Evolutionary conservation across 1,140 invertebrate genomes (phyloP), one percentile per base, ranked within the genome.

Genomic region (Drosophila orena): DNA sequence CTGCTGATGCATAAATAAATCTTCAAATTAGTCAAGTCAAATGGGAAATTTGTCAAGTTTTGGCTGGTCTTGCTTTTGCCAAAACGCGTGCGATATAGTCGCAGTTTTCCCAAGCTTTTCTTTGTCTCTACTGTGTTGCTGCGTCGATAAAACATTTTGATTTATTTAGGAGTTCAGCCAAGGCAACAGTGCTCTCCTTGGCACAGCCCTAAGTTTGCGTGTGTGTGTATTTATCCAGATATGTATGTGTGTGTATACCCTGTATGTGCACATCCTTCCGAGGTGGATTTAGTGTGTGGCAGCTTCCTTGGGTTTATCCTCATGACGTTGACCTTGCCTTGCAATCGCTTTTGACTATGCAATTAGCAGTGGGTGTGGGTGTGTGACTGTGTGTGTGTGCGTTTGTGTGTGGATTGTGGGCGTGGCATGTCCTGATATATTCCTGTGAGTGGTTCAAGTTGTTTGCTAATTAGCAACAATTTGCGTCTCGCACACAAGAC

Each of bases 381-480:
- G 24, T 24, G 27, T n/a, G n/a, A n/a, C 6, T 22, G 27, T 27
- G 27, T 30, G 27, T n/a, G n/a, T n/a, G n/a, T n/a, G n/a, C n/a
- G n/a, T n/a, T n/a, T n/a, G n/a, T 30, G 27, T 43, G 68, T 35
- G 30, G 43, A 30, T 22, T 37, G 34, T 34, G 69, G 56, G 42
- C 43, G 42, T 58, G 30, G 42, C 43, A 14, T 27, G 38, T 53
- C 37, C 27, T 74, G 61, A 65, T 75, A 75, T 40, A 64, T 55
- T 11, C 24, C 22, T 8, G 27, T 58, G 57, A 52, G 47, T 75
- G 60, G 35, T 70, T 80, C 50, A 53, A 80, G 65, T 71, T 80
- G 77, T 80, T 81, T 58, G 56, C 78, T 81, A 81, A 81, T 77
- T 76, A 81, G 71, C 58, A 65, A 71, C 66, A 71, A 62, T 74